Evolutionary conservation across 1,140 invertebrate species (phyloP).

Genomic region (Lerema accius): DNA sequence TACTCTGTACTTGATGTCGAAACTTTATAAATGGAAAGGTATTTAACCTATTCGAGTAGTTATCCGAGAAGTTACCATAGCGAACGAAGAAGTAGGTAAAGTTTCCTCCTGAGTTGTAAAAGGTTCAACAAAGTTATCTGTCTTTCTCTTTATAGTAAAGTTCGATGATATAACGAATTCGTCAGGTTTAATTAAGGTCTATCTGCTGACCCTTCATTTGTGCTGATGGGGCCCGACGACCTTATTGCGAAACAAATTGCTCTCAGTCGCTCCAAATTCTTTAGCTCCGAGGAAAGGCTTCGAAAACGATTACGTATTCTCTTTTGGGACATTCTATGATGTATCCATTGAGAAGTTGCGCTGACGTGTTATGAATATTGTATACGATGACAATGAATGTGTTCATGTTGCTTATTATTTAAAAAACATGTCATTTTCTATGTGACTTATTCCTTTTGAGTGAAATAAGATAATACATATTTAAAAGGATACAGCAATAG

Average conservation of each 20-base stretch:
- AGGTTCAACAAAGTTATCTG: slow-evolving; percentile 21
- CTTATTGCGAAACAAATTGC: slow-evolving; percentile 73
- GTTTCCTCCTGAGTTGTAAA: slow-evolving; percentile 6
- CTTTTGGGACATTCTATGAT: slow-evolving; percentile 5
- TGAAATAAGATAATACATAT: neutral
- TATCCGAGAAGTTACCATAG: neutral
- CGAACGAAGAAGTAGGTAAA: slow-evolving; percentile 1
- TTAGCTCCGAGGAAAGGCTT: slow-evolving; percentile 47
- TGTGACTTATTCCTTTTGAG: neutral
- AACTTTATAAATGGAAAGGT: slow-evolving; percentile 6
- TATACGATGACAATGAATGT: neutral
- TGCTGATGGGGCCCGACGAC: slow-evolving; percentile 62
- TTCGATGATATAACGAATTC: slow-evolving; percentile 61
- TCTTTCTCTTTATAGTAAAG: slow-evolving; percentile 34
- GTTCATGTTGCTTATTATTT: neutral
- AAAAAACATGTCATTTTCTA: too few species aligned
- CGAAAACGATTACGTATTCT: slow-evolving; percentile 50
- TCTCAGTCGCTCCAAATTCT: slow-evolving; percentile 44
- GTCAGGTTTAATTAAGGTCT: slow-evolving; percentile 73
- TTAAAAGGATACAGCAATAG: too few species aligned
- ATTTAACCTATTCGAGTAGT: neutral
- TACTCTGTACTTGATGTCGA: neutral
- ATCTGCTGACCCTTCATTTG: slow-evolving; percentile 74
- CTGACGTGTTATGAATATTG: slow-evolving; percentile 13
- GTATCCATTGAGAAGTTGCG: neutral